Evolutionary conservation across 2,797 vertebrate genomes (phyloP).

Genomic region (Poeciliopsis paucimaculata): DNA sequence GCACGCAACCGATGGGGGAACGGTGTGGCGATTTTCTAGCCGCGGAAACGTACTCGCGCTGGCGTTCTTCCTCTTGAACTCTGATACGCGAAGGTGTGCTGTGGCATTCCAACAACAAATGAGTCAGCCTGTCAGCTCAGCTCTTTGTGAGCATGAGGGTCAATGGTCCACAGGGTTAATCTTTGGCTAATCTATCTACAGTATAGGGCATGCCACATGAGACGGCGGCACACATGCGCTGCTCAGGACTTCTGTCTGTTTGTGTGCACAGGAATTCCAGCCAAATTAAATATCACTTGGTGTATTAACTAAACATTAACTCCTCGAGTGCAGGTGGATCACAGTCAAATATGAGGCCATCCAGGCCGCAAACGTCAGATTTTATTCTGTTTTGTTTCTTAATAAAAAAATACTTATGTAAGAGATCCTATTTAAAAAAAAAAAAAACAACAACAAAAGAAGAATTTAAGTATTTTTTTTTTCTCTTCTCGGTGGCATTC

Average conservation of each 20-base stretch:
- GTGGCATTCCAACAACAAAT: conserved; percentile 46
- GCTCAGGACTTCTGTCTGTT: conserved; percentile 10
- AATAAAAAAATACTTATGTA: not conserved
- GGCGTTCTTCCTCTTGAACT: not conserved
- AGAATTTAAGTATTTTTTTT: not conserved
- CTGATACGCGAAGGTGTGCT: conserved; percentile 22
- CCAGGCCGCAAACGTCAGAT: not conserved
- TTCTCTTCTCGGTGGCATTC: conserved; percentile 12
- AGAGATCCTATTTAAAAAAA: not conserved
- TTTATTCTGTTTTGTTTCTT: not conserved
- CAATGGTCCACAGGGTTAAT: conserved; percentile 86
- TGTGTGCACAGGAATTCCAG: conserved; percentile 23
- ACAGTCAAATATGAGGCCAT: conserved; percentile 59
- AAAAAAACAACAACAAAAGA: not conserved
- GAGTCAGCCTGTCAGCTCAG: conserved; percentile 71
- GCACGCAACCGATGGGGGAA: not conserved
- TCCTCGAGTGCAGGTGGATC: conserved; percentile 41
- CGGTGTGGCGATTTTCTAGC: no score
- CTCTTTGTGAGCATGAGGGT: conserved; percentile 79
- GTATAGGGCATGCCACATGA: conserved; percentile 74
- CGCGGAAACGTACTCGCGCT: not conserved
- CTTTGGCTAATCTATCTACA: conserved; percentile 85
- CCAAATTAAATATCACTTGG: conserved; percentile 29
- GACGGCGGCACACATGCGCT: conserved; percentile 50
- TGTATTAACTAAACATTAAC: conserved; percentile 73